These are phyloP conservation scores for Sycophaga agraensis DNA, from an alignment of 1,140 invertebrate genomes.

Conservation along the genomic window DNA sequence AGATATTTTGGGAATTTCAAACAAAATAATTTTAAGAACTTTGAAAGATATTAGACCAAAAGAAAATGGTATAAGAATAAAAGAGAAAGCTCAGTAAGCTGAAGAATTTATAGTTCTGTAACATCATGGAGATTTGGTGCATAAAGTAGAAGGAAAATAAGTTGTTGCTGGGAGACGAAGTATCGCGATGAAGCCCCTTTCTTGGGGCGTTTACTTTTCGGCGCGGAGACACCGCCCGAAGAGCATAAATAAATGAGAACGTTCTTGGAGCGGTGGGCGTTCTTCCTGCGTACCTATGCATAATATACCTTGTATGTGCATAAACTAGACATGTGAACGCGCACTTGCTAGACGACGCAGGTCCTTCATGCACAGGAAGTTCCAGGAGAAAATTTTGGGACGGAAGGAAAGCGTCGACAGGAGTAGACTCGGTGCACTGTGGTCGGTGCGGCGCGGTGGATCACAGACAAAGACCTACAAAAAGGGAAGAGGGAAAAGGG, in stretches of 20 bases:
- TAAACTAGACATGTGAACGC: neutral
- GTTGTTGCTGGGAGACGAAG: neutral
- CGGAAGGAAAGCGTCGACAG: neutral
- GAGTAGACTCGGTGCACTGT: neutral
- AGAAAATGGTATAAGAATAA: too few relatives aligned
- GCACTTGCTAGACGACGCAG: neutral
- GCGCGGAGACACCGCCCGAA: neutral
- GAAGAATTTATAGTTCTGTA: slow-evolving; percentile 6
- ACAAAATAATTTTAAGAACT: too few relatives aligned
- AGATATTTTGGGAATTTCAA: too few relatives aligned
- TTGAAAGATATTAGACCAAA: too few relatives aligned
- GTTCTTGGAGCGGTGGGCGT: neutral
- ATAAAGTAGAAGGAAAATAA: slow-evolving; percentile 8
- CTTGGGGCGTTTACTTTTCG: slow-evolving; percentile 5
- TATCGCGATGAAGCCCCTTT: neutral
- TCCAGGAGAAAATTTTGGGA: neutral
- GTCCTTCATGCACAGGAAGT: neutral
- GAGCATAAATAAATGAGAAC: slow-evolving; percentile 19
- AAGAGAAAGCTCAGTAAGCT: neutral
- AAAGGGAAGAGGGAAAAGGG: neutral
- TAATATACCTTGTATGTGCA: neutral
- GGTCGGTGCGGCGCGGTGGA: neutral
- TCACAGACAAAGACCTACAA: neutral
- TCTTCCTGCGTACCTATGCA: neutral
- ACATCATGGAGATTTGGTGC: neutral